phyloP scores from a whole-genome alignment of 2,113 vertebrate genomes.

The Crotalus viridis region DNA sequence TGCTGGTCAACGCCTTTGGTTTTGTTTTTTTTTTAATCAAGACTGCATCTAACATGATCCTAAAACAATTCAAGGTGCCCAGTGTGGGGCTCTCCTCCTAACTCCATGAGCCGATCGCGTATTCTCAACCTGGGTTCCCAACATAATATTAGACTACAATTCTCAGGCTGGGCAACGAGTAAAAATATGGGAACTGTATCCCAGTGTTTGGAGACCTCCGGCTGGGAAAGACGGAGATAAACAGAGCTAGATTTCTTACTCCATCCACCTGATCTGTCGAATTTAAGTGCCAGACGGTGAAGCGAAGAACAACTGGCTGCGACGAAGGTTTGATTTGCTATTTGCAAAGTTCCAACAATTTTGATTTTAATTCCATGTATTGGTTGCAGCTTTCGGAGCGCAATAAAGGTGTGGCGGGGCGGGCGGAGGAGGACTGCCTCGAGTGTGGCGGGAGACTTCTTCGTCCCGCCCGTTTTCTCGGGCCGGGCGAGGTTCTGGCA shows the following conservation, averaged over 20 bases:
- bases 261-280: neutral
- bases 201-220: neutral
- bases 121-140: neutral
- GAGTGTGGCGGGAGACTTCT: too few relatives aligned
- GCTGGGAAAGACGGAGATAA: neutral
- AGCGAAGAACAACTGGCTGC: neutral
- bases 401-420: too few relatives aligned
- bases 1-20: neutral
- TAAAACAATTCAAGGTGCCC: neutral
- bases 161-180: neutral
- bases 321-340: neutral
- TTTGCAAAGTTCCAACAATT: neutral
- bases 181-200: neutral
- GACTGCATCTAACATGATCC: neutral
- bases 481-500: neutral
- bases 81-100: neutral
- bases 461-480: neutral
- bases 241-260: neutral
- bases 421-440: neutral
- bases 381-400: neutral
- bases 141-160: neutral
- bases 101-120: neutral
- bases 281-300: neutral
- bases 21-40: neutral
- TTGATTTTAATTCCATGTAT: neutral